These are phyloP conservation scores for Timema cristinae DNA, from an alignment of 2,888 invertebrate species.

Conservation along the genomic window DNA sequence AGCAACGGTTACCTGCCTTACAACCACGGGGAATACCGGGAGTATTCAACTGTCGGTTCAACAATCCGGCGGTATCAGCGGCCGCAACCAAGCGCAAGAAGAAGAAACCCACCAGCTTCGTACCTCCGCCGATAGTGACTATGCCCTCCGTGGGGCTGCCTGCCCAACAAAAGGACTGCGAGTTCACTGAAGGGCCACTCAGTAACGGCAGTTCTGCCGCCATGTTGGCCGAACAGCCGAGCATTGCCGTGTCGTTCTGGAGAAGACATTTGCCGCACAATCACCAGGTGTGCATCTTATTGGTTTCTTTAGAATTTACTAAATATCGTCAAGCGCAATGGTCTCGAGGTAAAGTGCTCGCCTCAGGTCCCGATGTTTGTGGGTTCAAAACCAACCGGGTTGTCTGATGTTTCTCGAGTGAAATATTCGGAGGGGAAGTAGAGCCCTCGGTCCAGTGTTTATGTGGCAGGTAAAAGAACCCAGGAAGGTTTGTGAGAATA, in stretches of 20 bases:
- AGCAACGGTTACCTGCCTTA: slow-evolving; percentile 31
- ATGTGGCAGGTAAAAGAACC: no score
- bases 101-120: slow-evolving; percentile 85
- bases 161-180: slow-evolving; percentile 6
- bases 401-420: no score
- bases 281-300: slow-evolving; percentile 40
- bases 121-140: slow-evolving; percentile 60
- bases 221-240: slow-evolving; percentile 17
- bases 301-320: slow-evolving; percentile 36
- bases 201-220: slow-evolving; percentile 8
- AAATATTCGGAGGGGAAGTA: no score
- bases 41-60: slow-evolving; percentile 85
- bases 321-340: no score
- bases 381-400: no score
- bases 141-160: slow-evolving; percentile 23
- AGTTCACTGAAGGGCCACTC: background rate
- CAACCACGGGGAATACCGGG: slow-evolving; percentile 59
- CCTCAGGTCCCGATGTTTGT: no score
- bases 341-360: no score
- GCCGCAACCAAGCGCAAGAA: slow-evolving; percentile 69
- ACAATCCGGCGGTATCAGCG: slow-evolving; percentile 60
- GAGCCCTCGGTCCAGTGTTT: no score
- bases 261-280: slow-evolving; percentile 62
- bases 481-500: no score
- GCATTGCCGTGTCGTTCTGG: slow-evolving; percentile 62